phyloP scores from a whole-genome alignment of 1,140 invertebrate genomes.

The Lucilia sericata region DNA sequence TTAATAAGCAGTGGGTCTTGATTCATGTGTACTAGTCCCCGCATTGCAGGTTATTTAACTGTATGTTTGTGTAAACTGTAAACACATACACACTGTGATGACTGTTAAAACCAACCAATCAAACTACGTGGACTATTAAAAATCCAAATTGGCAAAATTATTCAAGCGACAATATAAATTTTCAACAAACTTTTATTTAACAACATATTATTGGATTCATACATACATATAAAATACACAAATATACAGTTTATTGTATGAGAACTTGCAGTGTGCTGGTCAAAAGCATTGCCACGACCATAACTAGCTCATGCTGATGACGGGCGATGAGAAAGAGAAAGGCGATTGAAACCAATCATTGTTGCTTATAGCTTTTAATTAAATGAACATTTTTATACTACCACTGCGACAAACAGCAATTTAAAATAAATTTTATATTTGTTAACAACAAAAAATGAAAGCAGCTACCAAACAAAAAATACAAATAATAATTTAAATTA shows the following conservation, averaged over 20 bases:
- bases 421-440: not conserved
- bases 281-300: not conserved
- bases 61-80: not conserved
- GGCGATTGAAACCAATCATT: slow-evolving; percentile 41
- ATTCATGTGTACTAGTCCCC: too few relatives aligned
- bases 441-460: too few relatives aligned
- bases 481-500: slow-evolving; percentile 12
- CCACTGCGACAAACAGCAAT: not conserved
- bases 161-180: slow-evolving; percentile 34
- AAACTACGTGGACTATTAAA: slow-evolving; percentile 33
- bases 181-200: slow-evolving; percentile 37
- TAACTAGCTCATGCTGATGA: not conserved
- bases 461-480: not conserved
- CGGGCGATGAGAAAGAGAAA: not conserved
- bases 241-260: slow-evolving; percentile 7
- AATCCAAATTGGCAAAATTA: slow-evolving; percentile 35
- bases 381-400: slow-evolving; percentile 35
- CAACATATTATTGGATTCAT: slow-evolving; percentile 15
- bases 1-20: too few relatives aligned
- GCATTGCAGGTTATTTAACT: not conserved
- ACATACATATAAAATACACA: not conserved
- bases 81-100: not conserved
- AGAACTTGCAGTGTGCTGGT: too few relatives aligned
- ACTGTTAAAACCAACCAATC: slow-evolving; percentile 14
- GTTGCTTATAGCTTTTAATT: slow-evolving; percentile 40